These are phyloP conservation scores for Trypoxylon attenuatum DNA, from an alignment of 2,888 invertebrate genomes.

Conservation along the genomic window DNA sequence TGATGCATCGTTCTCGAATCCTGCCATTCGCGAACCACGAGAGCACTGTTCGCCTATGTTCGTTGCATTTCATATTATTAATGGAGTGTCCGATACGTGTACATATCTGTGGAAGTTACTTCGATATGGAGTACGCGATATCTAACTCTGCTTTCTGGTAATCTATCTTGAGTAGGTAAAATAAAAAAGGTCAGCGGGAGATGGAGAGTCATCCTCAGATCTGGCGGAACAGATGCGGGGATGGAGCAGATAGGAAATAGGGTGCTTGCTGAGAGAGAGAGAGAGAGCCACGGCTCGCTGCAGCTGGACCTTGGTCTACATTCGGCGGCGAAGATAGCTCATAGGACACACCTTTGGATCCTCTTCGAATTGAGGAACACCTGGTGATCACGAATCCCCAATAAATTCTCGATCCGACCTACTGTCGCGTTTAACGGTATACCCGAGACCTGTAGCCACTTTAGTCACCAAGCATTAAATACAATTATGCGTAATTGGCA, in stretches of 20 bases:
- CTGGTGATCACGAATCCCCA: slow-evolving; percentile 43
- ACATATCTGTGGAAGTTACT: slow-evolving; percentile 17
- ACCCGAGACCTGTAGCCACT: too few relatives aligned
- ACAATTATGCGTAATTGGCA: too few relatives aligned
- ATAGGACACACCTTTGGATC: slow-evolving; percentile 48
- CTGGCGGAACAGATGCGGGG: slow-evolving; percentile 40
- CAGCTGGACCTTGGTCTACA: slow-evolving; percentile 55
- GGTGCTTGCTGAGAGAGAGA: neutral
- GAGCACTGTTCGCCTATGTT: too few relatives aligned
- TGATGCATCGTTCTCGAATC: too few relatives aligned
- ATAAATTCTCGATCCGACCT: too few relatives aligned
- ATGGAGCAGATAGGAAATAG: slow-evolving; percentile 29
- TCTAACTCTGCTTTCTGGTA: slow-evolving; percentile 10
- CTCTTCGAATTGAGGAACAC: slow-evolving; percentile 34
- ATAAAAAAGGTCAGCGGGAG: slow-evolving; percentile 19
- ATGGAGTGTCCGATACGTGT: too few relatives aligned
- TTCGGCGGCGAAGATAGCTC: slow-evolving; percentile 34
- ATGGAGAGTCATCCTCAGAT: slow-evolving; percentile 42
- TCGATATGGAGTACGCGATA: slow-evolving; percentile 1
- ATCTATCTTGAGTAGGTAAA: slow-evolving; percentile 7
- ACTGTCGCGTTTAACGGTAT: too few relatives aligned
- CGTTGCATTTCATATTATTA: too few relatives aligned
- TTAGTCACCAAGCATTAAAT: too few relatives aligned
- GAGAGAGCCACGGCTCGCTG: slow-evolving; percentile 18
- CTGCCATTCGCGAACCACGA: too few relatives aligned